Conservation (phyloP, 2,113 vertebrate genomes). For the Cephalopterus ornatus region DNA sequence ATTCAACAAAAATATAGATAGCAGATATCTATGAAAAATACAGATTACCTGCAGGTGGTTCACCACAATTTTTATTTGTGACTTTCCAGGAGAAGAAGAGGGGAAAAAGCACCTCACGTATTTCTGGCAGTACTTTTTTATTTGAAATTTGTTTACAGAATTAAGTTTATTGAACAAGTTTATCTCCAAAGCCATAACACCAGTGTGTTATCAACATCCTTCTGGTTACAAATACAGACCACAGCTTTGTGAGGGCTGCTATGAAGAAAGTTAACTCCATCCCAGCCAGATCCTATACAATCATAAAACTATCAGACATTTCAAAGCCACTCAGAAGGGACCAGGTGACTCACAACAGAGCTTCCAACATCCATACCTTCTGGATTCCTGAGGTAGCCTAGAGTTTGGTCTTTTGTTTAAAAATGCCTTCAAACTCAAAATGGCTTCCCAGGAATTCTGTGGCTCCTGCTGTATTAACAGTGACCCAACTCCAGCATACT, state of each 20-base stretch:
- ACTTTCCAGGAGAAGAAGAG: too few relatives aligned
- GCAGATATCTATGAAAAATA: neutral
- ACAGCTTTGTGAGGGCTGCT: neutral
- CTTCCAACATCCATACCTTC: neutral
- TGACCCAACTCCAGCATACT: fast-evolving
- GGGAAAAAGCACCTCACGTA: too few relatives aligned
- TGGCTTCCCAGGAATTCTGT: neutral
- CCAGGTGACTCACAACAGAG: neutral
- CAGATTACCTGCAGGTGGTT: neutral
- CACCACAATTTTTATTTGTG: neutral
- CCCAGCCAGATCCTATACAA: neutral
- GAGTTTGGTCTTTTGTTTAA: neutral
- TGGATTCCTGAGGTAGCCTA: neutral
- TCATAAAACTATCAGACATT: neutral
- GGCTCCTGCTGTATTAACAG: neutral
- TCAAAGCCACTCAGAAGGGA: neutral
- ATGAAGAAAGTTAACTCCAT: neutral
- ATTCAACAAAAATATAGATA: neutral
- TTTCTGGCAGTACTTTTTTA: too few relatives aligned
- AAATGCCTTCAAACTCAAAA: neutral
- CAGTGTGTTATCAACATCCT: neutral
- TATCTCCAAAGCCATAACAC: neutral
- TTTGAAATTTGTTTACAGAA: too few relatives aligned
- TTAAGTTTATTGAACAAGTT: too few relatives aligned
- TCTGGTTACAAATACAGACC: neutral